These are phyloP conservation scores for Acrocephalus kingi DNA, from an alignment of 2,113 vertebrate species.

Conservation along the genomic window DNA sequence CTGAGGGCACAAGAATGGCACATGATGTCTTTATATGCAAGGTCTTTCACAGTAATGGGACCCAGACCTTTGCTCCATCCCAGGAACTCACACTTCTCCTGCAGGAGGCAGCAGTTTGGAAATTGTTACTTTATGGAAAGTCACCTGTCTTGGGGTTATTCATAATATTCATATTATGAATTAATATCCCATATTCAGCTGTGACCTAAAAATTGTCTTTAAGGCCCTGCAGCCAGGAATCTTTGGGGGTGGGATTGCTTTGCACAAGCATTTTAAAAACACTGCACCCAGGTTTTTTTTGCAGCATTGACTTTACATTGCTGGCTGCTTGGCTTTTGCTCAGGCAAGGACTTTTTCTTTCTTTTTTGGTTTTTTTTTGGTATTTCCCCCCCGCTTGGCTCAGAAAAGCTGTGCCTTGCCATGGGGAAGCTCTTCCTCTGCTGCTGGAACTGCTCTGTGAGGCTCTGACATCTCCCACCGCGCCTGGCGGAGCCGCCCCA, in stretches of 20 bases:
- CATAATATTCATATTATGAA: neutral
- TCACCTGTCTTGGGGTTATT: neutral
- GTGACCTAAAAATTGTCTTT: neutral
- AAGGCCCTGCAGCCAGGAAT: neutral
- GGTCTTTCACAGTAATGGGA: neutral
- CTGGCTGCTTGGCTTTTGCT: neutral
- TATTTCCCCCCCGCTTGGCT: too few relatives aligned
- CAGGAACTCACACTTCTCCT: neutral
- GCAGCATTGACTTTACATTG: rapidly evolving
- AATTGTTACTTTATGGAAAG: neutral
- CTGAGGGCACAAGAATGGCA: neutral
- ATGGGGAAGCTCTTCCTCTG: too few relatives aligned
- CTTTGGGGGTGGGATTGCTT: neutral
- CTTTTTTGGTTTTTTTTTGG: neutral
- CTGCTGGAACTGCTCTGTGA: too few relatives aligned
- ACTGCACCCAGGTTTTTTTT: neutral
- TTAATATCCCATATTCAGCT: neutral
- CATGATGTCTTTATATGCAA: neutral
- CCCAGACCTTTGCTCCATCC: neutral
- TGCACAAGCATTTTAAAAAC: neutral
- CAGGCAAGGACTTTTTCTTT: neutral
- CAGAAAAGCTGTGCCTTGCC: too few relatives aligned
- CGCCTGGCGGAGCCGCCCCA: too few relatives aligned
- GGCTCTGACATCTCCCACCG: too few relatives aligned
- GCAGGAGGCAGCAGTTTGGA: neutral